Base-by-base conservation (phyloP, 1,140 invertebrate species). In the Anastrepha obliqua region DNA sequence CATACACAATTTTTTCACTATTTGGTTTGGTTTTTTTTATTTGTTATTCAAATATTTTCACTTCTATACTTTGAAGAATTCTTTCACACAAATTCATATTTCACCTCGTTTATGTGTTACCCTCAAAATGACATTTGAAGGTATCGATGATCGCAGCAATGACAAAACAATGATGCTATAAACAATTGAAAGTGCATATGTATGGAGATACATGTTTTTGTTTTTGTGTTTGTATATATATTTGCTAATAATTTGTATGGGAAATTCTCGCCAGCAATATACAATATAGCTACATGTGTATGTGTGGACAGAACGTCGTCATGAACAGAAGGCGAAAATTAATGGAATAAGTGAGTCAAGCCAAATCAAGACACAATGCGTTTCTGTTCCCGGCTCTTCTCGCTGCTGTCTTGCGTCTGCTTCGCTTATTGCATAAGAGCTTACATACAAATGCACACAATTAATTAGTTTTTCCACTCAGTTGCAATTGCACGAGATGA, bases 41-140 rank as follows among this genome's bases (percentile, higher is more conserved):
- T 81, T 67, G 6, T 67, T 67, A 29, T 15, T 29, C 29, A 29
- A 29, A 29, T 29, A 29, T 29, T 29, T 29, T 29, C 29, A 29
- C 29, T 29, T 29, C 29, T 29, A 15, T 7, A 67, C 4, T 29
- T 55, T 55, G 51, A 55, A 11, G 6, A 55, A 8, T 55, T 55
- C 6, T 55, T 2, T 3, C 51, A 55, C 47, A 15, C 3, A 58
- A 81, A 81, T 62, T 62, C 15, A 17, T 13, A 81, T 81, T 81
- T 81, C 74, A 81, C 74, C 74, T 81, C 74, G 47, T 81, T 81
- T n/a, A 81, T 42, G 39, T 67, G 39, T 67, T 74, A 81, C 55
- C 74, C 74, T 81, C 74, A 51, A 55, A 20, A 81, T 81, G 47
- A 55, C 47, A 81, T 20, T 81, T 81, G 74, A 81, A 81, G 74